Evolutionary conservation across 2,888 invertebrate species (phyloP).

Genomic region (Catonia carolina): DNA sequence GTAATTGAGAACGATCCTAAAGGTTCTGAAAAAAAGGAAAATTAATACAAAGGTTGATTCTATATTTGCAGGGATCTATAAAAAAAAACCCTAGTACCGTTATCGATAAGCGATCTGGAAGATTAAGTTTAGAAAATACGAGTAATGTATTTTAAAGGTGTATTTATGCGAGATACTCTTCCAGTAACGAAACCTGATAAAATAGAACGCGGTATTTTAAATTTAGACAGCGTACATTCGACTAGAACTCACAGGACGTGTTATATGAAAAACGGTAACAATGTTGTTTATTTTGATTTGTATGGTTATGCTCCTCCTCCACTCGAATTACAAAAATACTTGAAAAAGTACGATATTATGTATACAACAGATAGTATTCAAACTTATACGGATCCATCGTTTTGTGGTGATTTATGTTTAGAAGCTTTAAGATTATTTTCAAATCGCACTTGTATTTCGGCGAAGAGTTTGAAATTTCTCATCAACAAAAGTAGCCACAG

Average conservation of each 20-base stretch:
- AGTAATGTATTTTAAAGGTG: constrained; percentile 2
- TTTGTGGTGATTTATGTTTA: no score
- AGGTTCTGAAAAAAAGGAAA: constrained; percentile 1
- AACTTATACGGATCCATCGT: no score
- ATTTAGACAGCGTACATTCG: constrained; percentile 4
- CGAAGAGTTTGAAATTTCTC: no score
- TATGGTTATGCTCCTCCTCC: constrained; percentile 8
- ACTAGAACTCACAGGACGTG: constrained; percentile 17
- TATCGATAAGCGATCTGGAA: constrained; percentile 3
- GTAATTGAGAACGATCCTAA: constrained; percentile 4
- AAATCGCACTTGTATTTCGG: no score
- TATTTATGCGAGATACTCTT: constrained; percentile 17
- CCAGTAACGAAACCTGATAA: constrained; percentile 7
- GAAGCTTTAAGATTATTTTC: no score
- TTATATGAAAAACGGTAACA: constrained; percentile 6
- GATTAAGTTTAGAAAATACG: neutral
- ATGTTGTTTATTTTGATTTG: constrained; percentile 2
- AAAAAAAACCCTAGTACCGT: constrained; percentile 1
- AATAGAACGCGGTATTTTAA: constrained; percentile 11
- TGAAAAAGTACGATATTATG: no score
- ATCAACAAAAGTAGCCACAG: no score
- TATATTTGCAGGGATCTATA: neutral
- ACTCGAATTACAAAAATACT: neutral
- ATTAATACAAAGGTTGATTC: constrained; percentile 11
- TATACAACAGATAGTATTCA: no score